Evolutionary conservation across 2,888 invertebrate species (phyloP).

Genomic region (Ormyrus nitidulus): DNA sequence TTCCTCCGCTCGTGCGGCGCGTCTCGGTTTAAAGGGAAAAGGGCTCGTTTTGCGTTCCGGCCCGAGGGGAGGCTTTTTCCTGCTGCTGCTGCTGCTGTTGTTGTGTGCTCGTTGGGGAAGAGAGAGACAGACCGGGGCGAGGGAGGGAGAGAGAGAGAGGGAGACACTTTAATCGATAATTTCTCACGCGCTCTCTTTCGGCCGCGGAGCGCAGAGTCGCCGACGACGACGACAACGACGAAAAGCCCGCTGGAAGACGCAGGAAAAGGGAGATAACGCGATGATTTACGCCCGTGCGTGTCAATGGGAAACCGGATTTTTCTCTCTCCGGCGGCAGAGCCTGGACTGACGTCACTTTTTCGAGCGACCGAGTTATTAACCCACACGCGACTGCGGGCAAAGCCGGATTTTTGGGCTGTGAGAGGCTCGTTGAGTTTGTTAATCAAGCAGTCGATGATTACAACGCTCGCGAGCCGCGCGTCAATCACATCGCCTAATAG

Average conservation of each 20-base stretch:
- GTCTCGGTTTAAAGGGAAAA: slow-evolving; percentile 24
- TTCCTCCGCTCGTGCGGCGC: neutral
- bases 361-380: neutral
- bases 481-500: neutral
- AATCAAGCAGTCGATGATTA: neutral
- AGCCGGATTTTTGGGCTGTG: neutral
- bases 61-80: too few relatives aligned
- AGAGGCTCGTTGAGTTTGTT: slow-evolving; percentile 29
- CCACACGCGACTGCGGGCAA: neutral
- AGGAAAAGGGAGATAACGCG: neutral
- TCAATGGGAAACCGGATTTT: slow-evolving; percentile 30
- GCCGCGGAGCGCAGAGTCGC: slow-evolving; percentile 11
- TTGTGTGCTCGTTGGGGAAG: neutral
- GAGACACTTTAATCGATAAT: slow-evolving; percentile 61
- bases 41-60: neutral
- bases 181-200: slow-evolving; percentile 55
- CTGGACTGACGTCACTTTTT: neutral
- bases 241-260: neutral
- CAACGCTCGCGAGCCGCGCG: neutral
- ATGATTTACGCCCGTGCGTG: slow-evolving; percentile 1
- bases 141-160: slow-evolving; percentile 24
- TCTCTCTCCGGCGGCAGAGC: neutral
- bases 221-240: neutral
- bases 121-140: slow-evolving; percentile 18
- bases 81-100: neutral